Conservation (phyloP, 2,797 vertebrate genomes). For the Loriculus beryllinus region DNA sequence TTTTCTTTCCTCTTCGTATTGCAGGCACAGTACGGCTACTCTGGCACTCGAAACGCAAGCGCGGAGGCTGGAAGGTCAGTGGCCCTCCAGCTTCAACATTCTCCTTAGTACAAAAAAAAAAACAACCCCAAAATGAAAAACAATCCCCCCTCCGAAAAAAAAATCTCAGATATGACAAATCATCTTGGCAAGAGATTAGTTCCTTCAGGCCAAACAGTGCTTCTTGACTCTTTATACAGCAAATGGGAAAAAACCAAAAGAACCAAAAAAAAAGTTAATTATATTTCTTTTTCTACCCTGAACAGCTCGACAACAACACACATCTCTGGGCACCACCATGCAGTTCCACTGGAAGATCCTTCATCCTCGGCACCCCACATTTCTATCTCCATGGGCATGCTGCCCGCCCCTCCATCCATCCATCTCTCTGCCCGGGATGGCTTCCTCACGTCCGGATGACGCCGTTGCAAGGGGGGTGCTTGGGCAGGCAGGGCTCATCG, state of each 20-base stretch:
- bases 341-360: constrained; percentile 51
- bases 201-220: constrained; percentile 75
- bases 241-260: not conserved
- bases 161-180: not conserved
- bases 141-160: not conserved
- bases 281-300: not conserved
- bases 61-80: not conserved
- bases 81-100: constrained; percentile 34
- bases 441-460: constrained; percentile 82
- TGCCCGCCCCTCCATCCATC: rapidly evolving
- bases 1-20: constrained; percentile 43
- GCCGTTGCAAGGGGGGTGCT: constrained; percentile 81
- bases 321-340: constrained; percentile 28
- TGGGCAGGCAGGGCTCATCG: constrained; percentile 87
- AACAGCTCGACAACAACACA: constrained; percentile 46
- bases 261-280: not conserved
- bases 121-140: not conserved
- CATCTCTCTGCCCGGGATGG: rapidly evolving
- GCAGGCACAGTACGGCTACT: constrained; percentile 86
- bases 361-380: not conserved
- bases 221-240: constrained; percentile 70
- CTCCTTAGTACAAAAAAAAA: constrained; percentile 19
- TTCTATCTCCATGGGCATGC: not conserved
- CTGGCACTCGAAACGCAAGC: constrained; percentile 70
- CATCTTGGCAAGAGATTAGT: constrained; percentile 69